Percentiles rank a stretch among this genome's conserved stretches.
These are phyloP conservation scores for Bombyx mori DNA, from an alignment of 1,140 invertebrate genomes.

Conservation along the genomic window ASM3026992v2 NC_085129.1:6257001-6257500, in stretches of 20 bases:
- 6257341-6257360: constrained; percentile 60
- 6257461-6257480: constrained; percentile 66
- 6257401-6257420: constrained; percentile 67
- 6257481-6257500: constrained; percentile 46
- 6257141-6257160: constrained; percentile 39
- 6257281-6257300: constrained; percentile 49
- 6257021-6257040: constrained; percentile 21
- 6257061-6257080: constrained; percentile 39
- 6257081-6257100: constrained; percentile 49
- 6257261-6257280: constrained; percentile 67
- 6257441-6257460: constrained; percentile 58
- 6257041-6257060: constrained; percentile 31
- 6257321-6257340: constrained; percentile 45
- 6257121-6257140: constrained; percentile 44
- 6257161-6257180: constrained; percentile 36
- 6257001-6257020: constrained; percentile 32
- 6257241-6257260: constrained; percentile 65
- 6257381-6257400: constrained; percentile 70
- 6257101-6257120: constrained; percentile 43
- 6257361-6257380: constrained; percentile 70
- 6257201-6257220: constrained; percentile 47
- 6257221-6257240: constrained; percentile 60
- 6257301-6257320: constrained; percentile 35
- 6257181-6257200: constrained; percentile 38
- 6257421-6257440: constrained; percentile 47